Evolutionary conservation across 2,888 invertebrate species (phyloP).

Genomic region (Cheilosia impressa): DNA sequence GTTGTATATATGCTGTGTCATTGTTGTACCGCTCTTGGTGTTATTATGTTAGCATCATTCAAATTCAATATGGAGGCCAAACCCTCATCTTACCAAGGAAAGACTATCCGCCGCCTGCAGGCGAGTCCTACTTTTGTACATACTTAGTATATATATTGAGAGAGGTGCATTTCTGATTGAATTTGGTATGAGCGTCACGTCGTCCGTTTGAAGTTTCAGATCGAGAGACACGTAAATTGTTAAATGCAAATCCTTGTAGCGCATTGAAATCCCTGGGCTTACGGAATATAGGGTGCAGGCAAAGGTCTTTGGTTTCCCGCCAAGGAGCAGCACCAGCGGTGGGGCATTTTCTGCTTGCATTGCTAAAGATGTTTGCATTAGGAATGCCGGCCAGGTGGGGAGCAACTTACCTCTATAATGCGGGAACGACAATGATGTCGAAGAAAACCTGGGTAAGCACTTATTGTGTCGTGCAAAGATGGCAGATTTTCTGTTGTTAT

Average conservation of each 20-base stretch:
- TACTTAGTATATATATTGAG: background rate
- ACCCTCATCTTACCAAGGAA: constrained; percentile 38
- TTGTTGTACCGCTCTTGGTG: constrained; percentile 62
- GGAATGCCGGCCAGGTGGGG: constrained; percentile 42
- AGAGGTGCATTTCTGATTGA: constrained; percentile 67
- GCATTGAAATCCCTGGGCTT: constrained; percentile 66
- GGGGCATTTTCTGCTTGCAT: constrained; percentile 52
- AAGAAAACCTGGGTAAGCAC: constrained; percentile 65
- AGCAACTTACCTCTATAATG: background rate
- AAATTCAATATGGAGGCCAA: constrained; percentile 65
- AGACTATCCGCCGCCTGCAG: background rate
- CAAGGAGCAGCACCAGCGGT: constrained; percentile 10
- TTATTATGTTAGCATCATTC: constrained; percentile 71
- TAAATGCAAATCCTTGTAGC: constrained; percentile 75
- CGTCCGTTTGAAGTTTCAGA: constrained; percentile 70
- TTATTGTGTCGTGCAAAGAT: constrained; percentile 61
- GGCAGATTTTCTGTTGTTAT: constrained; percentile 19
- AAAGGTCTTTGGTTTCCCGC: constrained; percentile 17
- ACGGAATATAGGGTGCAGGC: constrained; percentile 47
- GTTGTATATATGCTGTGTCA: constrained; percentile 59
- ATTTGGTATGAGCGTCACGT: constrained; percentile 72
- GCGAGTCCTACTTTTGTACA: constrained; percentile 12
- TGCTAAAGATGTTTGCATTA: constrained; percentile 55
- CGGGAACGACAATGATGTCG: constrained; percentile 52
- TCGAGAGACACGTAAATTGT: constrained; percentile 72